These are phyloP conservation scores for Escarpia spicata DNA, from an alignment of 2,888 invertebrate species.

Conservation along the genomic window DNA sequence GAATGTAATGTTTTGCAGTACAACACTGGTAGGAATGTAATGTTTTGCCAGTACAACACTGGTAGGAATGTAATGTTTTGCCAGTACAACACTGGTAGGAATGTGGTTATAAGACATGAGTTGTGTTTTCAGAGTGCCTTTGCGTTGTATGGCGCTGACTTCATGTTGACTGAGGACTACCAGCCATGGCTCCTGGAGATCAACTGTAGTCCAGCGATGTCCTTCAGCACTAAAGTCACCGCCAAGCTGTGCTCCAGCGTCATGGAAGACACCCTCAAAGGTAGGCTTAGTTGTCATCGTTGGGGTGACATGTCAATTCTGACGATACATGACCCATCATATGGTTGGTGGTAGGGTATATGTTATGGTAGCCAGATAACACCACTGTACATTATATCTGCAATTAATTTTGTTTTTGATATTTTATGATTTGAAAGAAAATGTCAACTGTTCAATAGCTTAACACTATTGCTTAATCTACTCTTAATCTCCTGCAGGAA, in stretches of 20 bases:
- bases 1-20: too few relatives aligned
- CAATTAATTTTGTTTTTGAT: not conserved
- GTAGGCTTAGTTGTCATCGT: constrained; percentile 65
- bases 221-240: constrained; percentile 86
- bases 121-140: constrained; percentile 75
- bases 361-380: too few relatives aligned
- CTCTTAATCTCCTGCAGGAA: not conserved
- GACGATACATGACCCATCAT: not conserved
- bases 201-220: constrained; percentile 86
- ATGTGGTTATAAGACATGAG: not conserved
- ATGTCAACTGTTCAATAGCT: not conserved
- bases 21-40: too few relatives aligned
- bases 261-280: constrained; percentile 87
- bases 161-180: constrained; percentile 83
- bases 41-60: too few relatives aligned
- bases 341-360: too few relatives aligned
- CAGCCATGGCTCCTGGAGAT: constrained; percentile 91
- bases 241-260: constrained; percentile 83
- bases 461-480: not conserved
- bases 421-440: not conserved
- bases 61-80: too few relatives aligned
- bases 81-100: not conserved
- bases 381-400: too few relatives aligned
- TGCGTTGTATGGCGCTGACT: constrained; percentile 92
- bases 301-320: not conserved